Evolutionary conservation across 2,888 invertebrate genomes (phyloP), one percentile per base, ranked within the genome.

Genomic region (Drosophila peninsularis): DNA sequence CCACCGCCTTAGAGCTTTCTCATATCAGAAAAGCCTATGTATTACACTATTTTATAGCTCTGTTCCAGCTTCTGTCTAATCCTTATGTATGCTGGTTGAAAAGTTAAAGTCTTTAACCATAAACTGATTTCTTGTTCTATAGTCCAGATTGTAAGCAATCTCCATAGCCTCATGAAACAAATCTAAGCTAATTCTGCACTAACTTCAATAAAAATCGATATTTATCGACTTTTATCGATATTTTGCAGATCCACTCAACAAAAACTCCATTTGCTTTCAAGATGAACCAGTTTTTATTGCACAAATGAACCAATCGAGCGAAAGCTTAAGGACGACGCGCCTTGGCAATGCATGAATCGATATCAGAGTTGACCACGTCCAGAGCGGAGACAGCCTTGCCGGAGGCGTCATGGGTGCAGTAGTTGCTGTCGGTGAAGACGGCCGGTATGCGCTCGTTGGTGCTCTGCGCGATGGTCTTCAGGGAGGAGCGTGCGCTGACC

Each of bases 361-460:
- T 80, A 9, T 61, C 64, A 13, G 17, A 61, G 24, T 62, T 67
- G 55, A 90, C 60, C 39, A 52, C 55, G 7, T 82, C 67, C 53
- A 90, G 67, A 30, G 78, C 67, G 0, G n/a, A 19, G 44, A 88
- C 19, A 1, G 90, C 90, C 61, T 75, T 67, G 1, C 67, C 68
- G 56, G 90, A 72, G 14, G 80, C 89, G 6, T 2, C 17, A 27
- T 87, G 82, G 14, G 90, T 88, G 77, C 90, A 90, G 37, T 36
- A 17, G 53, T 88, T 80, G 56, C 85, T 65, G 1, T 87, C 83
- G 49, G n/a, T 32, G 11, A 87, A 61, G 37, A 90, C 86, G 14
- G 62, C 83, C 0, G 90, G 90, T 5, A 90, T 74, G 41, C 90
- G 81, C 39, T 83, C 63, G 52, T 68, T 84, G 45, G 72, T 82